Percentiles rank a stretch among this genome's conserved stretches.
These are phyloP conservation scores for Aradophagus sp. DNA, from an alignment of 1,140 invertebrate genomes.

Conservation along the genomic window DNA sequence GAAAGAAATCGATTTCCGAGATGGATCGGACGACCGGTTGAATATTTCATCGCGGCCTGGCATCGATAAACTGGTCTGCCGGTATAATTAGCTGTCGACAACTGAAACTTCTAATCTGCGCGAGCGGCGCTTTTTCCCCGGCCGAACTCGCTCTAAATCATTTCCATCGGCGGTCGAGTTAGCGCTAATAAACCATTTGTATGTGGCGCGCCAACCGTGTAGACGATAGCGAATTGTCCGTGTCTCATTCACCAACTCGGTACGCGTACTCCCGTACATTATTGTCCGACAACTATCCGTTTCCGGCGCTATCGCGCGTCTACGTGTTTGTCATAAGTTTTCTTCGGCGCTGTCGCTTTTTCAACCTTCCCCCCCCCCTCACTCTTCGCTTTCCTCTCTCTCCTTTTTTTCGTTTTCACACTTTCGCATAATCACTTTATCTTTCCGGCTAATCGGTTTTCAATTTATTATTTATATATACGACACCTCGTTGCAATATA, in stretches of 20 bases:
- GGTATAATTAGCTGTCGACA: constrained; percentile 50
- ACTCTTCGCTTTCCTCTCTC: too few relatives aligned
- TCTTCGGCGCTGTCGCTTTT: constrained; percentile 29
- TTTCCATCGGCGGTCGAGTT: constrained; percentile 55
- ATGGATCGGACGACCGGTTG: background rate
- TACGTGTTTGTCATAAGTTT: constrained; percentile 70
- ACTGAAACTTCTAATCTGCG: constrained; percentile 42
- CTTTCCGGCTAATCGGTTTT: too few relatives aligned
- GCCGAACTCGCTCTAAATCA: constrained; percentile 45
- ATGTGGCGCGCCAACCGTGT: constrained; percentile 60
- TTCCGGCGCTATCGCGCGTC: constrained; percentile 69
- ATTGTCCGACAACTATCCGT: constrained; percentile 71
- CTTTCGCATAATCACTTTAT: too few relatives aligned
- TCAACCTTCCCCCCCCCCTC: too few relatives aligned
- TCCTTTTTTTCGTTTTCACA: constrained; percentile 23
- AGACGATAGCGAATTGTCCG: constrained; percentile 58
- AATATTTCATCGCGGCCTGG: constrained; percentile 18
- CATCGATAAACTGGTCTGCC: constrained; percentile 36
- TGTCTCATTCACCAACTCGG: constrained; percentile 68
- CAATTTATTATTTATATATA: too few relatives aligned
- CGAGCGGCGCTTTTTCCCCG: constrained; percentile 32
- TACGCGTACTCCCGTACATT: constrained; percentile 70
- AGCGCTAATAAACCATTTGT: constrained; percentile 62
- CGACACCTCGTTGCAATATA: too few relatives aligned
- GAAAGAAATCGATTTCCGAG: too few relatives aligned